phyloP scores from a whole-genome alignment of 2,113 vertebrate genomes.

The Sebastes fasciatus region DNA sequence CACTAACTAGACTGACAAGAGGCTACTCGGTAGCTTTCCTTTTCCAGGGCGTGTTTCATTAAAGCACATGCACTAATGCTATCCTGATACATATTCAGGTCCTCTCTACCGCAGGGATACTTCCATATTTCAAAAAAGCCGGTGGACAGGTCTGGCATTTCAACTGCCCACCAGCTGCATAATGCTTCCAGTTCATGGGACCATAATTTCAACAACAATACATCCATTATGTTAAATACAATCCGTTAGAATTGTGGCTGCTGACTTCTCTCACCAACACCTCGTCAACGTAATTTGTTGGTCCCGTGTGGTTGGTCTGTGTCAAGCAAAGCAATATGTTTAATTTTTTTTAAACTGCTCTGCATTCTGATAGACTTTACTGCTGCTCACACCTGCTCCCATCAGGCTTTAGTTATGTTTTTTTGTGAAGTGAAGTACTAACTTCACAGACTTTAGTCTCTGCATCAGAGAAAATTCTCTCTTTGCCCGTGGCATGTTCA shows the following conservation, averaged over 20 bases:
- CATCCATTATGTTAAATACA: constrained; percentile 15
- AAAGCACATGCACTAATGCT: constrained; percentile 14
- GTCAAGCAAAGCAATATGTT: background rate
- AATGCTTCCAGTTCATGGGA: constrained; percentile 19
- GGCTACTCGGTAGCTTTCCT: background rate
- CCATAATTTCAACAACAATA: background rate
- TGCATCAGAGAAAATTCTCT: background rate
- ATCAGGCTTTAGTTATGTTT: background rate
- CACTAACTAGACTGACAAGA: background rate
- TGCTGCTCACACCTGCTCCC: background rate
- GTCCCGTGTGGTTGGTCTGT: background rate
- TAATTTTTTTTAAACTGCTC: background rate
- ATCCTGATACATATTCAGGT: constrained; percentile 10
- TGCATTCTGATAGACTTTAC: background rate
- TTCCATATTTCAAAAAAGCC: constrained; percentile 41
- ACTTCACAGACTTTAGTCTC: background rate
- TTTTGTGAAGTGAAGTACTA: background rate
- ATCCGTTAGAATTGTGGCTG: constrained; percentile 8
- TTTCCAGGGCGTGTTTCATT: background rate
- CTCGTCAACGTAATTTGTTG: constrained; percentile 3
- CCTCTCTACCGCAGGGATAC: background rate
- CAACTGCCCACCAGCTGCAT: constrained; percentile 27
- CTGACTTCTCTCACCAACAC: constrained; percentile 13
- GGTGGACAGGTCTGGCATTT: constrained; percentile 44
- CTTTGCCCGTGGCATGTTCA: constrained; percentile 10